Evolutionary conservation across 1,140 invertebrate species (phyloP), one percentile per base, ranked within the genome.

Genomic region (Leptinotarsa lineolata): DNA sequence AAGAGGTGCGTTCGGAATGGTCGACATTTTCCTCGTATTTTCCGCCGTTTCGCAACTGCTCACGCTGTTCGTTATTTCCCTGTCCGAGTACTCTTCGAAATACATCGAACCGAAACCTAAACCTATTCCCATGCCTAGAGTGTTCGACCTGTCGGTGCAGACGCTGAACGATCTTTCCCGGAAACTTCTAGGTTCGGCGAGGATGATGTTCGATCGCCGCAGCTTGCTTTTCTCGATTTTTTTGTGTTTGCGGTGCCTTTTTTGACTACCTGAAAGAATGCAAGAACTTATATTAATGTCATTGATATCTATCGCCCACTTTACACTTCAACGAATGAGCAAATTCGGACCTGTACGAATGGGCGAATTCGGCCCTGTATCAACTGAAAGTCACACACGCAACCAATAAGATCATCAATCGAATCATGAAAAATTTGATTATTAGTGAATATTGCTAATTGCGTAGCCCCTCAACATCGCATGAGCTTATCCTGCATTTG

Each of bases 31-130:
- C 78, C 86, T 85, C 1, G 84, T 86, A 74, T 87, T 72, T 15
- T 76, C 85, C 77, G 84, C 84, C 70, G 83, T 81, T 77, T 88
- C 81, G 72, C 90, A 89, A 72, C 89, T 91, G 5, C 85, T 88
- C 68, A 90, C 81, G 77, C 91, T 92, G 81, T 90, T 91, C 5
- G 89, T 91, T n/a, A 89, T 87, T 77, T 92, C 91, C 48, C 90
- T 87, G 75, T 92, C 91, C 1, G 89, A 91, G 22, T 85, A 84
- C 64, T 74, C 79, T 74, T 83, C 79, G 71, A 79, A 82, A 15
- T 77, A 74, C 48, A 77, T 72, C 20, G 75, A 74, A 2, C 74
- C 78, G 2, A 64, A 74, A 54, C 71, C 74, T 2, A 64, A 74
- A 54, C 71, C 74, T 2, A 79, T 60, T 5, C 77, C 76, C 21